A percentile compares a stretch with the other conserved stretches of the same genome.
phyloP scores from a whole-genome alignment of 2,113 vertebrate genomes.

The Chaetops frenatus region DNA sequence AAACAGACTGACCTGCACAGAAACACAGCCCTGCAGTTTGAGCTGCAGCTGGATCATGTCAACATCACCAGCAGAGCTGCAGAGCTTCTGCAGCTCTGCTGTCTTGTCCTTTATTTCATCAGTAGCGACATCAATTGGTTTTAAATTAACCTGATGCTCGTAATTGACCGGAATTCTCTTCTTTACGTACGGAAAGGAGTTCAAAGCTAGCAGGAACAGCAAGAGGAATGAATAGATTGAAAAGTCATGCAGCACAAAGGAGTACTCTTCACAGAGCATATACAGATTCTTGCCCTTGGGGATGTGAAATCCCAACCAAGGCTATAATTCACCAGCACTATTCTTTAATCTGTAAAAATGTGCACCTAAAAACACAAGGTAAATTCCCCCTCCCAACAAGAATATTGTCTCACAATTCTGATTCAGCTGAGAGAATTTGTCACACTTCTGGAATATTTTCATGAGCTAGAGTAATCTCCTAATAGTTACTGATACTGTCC shows the following conservation, averaged over 20 bases:
- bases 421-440: not conserved
- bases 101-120: constrained; percentile 92
- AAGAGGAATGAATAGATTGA: not conserved
- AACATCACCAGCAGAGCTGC: constrained; percentile 79
- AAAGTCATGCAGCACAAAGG: not conserved
- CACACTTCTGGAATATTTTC: not conserved
- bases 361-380: not conserved
- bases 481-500: not conserved
- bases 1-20: constrained; percentile 82
- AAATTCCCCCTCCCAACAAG: not conserved
- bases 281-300: not conserved
- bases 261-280: not conserved
- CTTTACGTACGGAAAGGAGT: constrained; percentile 93
- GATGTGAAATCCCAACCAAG: not conserved
- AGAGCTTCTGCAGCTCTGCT: constrained; percentile 85
- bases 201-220: constrained; percentile 73
- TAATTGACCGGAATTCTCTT: constrained; percentile 89
- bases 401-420: not conserved
- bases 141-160: constrained; percentile 89
- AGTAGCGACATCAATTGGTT: constrained; percentile 92
- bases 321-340: not conserved
- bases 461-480: not conserved
- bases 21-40: constrained; percentile 93
- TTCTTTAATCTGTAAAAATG: not conserved
- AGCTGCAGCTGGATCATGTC: constrained; percentile 99